phyloP scores from a whole-genome alignment of 2,113 vertebrate species.

The Stegastes partitus region DNA sequence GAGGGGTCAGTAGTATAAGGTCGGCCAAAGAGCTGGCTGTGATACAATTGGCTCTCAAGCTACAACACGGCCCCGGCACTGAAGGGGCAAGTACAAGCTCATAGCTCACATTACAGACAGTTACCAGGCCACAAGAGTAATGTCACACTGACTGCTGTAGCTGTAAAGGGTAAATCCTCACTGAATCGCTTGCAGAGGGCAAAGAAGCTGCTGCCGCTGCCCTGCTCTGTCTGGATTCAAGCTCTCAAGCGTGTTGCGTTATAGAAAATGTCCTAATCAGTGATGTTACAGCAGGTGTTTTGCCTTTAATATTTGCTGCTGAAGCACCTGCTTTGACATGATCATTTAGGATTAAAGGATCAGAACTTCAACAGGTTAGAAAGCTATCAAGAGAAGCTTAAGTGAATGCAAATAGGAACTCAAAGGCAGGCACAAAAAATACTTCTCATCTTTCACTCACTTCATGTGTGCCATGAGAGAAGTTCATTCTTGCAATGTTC shows the following conservation, averaged over 20 bases:
- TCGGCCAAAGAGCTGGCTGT: constrained; percentile 30
- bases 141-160: constrained; percentile 51
- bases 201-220: constrained; percentile 3
- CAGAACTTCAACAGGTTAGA: neutral
- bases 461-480: constrained; percentile 98
- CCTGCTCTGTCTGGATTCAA: constrained; percentile 10
- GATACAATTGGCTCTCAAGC: constrained; percentile 20
- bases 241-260: neutral
- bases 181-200: constrained; percentile 24
- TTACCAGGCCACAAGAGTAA: constrained; percentile 56
- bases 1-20: constrained; percentile 71
- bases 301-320: neutral
- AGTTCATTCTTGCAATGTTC: constrained; percentile 98
- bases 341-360: neutral
- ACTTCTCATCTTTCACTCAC: constrained; percentile 76
- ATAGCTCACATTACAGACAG: constrained; percentile 77
- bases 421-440: neutral
- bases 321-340: neutral
- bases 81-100: constrained; percentile 43
- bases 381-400: neutral
- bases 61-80: constrained; percentile 23
- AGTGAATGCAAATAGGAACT: neutral
- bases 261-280: neutral
- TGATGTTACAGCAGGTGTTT: neutral
- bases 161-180: constrained; percentile 54